Conservation (phyloP, 1,140 invertebrate genomes). For the Trichonephila clavipes region DNA sequence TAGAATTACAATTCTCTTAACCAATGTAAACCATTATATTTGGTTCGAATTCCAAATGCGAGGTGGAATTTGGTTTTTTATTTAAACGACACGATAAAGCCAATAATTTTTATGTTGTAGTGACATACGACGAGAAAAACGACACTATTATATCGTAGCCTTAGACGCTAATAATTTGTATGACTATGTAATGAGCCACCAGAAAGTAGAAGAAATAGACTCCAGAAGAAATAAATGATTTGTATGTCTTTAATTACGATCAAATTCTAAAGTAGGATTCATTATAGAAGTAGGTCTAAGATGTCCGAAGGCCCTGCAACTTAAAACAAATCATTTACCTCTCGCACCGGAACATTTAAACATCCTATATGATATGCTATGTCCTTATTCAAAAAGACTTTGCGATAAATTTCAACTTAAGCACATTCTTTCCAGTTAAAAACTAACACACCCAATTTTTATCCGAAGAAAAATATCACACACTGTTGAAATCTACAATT, state of each 20-base stretch:
- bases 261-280: background rate
- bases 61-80: background rate
- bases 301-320: background rate
- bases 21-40: too few relatives aligned
- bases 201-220: background rate
- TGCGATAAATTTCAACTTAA: background rate
- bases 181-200: background rate
- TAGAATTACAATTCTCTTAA: too few relatives aligned
- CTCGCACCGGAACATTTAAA: constrained; percentile 3
- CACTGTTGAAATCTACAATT: too few relatives aligned
- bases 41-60: background rate
- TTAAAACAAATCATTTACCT: background rate
- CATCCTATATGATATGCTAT: background rate
- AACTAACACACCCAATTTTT: too few relatives aligned
- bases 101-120: background rate
- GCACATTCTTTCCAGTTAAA: too few relatives aligned
- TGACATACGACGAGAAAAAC: background rate
- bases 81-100: background rate
- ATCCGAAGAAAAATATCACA: too few relatives aligned
- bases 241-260: background rate
- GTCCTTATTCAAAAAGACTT: background rate
- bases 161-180: background rate
- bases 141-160: background rate
- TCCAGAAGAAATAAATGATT: background rate
- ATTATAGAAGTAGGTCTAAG: background rate